A percentile compares a stretch with the other conserved stretches of the same genome.
phyloP scores from a whole-genome alignment of 2,888 invertebrate genomes.

The Cantharis rufa region DNA sequence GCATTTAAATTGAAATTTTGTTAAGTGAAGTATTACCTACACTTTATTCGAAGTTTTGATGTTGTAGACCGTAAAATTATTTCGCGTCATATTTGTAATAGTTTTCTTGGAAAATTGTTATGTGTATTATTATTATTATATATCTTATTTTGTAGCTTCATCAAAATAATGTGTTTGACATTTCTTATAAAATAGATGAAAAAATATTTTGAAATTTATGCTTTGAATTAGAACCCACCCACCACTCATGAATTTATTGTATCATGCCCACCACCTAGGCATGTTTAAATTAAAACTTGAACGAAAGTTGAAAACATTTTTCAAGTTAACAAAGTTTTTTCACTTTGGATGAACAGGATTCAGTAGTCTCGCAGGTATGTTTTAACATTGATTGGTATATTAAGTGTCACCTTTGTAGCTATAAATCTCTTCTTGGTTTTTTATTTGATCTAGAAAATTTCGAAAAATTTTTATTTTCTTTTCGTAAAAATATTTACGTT shows the following conservation, averaged over 20 bases:
- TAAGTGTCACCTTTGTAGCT: neutral
- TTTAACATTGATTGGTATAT: neutral
- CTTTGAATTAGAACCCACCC: neutral
- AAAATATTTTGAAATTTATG: neutral
- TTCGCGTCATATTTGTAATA: neutral
- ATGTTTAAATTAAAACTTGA: neutral
- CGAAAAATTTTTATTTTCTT: neutral
- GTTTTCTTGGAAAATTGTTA: neutral
- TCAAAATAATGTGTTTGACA: neutral
- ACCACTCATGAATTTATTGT: too few relatives aligned
- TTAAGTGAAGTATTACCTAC: neutral
- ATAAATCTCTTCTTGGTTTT: neutral
- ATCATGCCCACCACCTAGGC: too few relatives aligned
- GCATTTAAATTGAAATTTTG: neutral
- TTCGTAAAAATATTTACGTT: neutral
- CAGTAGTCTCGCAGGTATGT: neutral
- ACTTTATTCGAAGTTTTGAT: neutral
- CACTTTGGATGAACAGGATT: neutral
- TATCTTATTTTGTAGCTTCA: neutral
- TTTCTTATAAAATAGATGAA: neutral
- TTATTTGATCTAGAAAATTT: neutral
- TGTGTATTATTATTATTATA: neutral
- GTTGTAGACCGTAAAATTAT: neutral
- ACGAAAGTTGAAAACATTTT: neutral
- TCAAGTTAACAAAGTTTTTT: neutral